Percentiles rank a stretch among this genome's conserved stretches.
Conservation (phyloP, 2,113 vertebrate genomes). For the Petrocephalus zakoni region DNA sequence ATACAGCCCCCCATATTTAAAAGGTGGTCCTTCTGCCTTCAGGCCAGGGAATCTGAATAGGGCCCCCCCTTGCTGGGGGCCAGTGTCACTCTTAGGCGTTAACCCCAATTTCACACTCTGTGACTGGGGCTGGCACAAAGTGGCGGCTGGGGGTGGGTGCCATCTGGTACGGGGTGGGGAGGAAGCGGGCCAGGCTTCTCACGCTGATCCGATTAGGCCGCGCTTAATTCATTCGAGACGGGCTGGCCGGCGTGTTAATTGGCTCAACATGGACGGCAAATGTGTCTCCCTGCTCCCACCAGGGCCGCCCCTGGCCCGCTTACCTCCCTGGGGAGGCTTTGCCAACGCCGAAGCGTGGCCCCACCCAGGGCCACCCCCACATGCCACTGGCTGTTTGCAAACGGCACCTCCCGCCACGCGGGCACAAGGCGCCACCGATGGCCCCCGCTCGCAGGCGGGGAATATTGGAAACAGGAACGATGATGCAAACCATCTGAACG, state of each 20-base stretch:
- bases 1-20: conserved; percentile 46
- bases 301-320: conserved; percentile 37
- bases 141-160: conserved; percentile 52
- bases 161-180: conserved; percentile 64
- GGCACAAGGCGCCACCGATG: background rate
- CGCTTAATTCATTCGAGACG: conserved; percentile 72
- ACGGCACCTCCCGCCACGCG: background rate
- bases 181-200: conserved; percentile 65
- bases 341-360: background rate
- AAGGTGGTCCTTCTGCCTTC: conserved; percentile 54
- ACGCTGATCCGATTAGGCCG: conserved; percentile 68
- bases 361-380: background rate
- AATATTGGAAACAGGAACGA: conserved; percentile 37
- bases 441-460: background rate
- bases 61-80: conserved; percentile 48
- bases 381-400: background rate
- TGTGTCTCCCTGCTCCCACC: conserved; percentile 50
- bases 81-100: conserved; percentile 57
- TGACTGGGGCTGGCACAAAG: conserved; percentile 55
- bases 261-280: conserved; percentile 65
- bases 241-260: conserved; percentile 66
- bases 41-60: conserved; percentile 51
- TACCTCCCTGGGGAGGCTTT: conserved; percentile 30
- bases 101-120: conserved; percentile 72
- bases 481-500: conserved; percentile 20